These are phyloP conservation scores for Coracias cyanogaster DNA, from an alignment of 2,797 vertebrate genomes.

Conservation along the genomic window DNA sequence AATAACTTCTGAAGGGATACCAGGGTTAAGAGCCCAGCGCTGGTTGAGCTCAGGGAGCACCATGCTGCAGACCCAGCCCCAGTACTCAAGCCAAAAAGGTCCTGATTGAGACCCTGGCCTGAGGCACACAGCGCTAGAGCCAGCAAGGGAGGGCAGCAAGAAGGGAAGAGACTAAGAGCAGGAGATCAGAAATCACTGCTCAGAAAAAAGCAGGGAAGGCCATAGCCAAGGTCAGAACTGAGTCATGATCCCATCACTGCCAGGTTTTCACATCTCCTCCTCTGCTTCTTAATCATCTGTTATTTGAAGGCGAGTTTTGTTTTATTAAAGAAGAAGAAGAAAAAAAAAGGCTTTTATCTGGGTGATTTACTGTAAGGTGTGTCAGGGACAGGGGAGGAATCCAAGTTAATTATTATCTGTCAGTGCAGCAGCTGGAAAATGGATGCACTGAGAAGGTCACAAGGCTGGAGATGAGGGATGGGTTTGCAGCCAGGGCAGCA, in stretches of 20 bases:
- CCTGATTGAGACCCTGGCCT: not conserved
- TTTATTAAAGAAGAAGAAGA: not conserved
- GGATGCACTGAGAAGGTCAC: not conserved
- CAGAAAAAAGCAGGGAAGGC: not conserved
- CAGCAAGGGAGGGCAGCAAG: not conserved
- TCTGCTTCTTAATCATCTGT: conserved; percentile 16
- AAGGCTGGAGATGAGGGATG: not conserved
- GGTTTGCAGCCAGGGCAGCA: not conserved
- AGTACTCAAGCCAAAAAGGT: not conserved
- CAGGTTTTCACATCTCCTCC: not conserved
- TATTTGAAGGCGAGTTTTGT: not conserved
- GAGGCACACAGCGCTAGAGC: fast-evolving
- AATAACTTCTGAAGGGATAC: not conserved
- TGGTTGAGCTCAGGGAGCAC: fast-evolving
- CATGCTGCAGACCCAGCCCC: not conserved
- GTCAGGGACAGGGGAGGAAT: not conserved
- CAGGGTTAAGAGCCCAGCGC: not conserved
- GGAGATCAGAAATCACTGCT: not conserved
- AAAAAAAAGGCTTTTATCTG: not conserved
- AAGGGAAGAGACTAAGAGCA: not conserved
- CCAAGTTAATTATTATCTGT: conserved; percentile 42
- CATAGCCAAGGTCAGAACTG: not conserved
- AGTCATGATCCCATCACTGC: not conserved
- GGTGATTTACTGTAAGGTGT: not conserved
- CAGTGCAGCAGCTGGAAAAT: not conserved